Conservation (phyloP, 2,797 vertebrate species). For the Falco peregrinus region DNA sequence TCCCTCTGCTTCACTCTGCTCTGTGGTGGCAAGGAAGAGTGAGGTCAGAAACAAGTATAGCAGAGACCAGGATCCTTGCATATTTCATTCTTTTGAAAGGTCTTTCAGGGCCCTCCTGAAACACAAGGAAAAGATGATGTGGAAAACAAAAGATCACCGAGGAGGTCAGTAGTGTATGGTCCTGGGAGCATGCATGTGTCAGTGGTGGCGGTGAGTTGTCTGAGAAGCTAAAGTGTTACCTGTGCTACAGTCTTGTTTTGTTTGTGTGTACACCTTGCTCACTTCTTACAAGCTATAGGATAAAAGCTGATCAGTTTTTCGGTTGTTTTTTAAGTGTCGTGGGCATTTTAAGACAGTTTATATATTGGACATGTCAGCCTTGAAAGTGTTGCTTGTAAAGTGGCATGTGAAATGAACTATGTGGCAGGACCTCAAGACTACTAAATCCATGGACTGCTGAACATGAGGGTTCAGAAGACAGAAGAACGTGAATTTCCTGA, state of each 20-base stretch:
- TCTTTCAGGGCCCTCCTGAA: not conserved
- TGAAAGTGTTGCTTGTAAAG: not conserved
- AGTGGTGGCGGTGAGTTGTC: not conserved
- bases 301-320: not conserved
- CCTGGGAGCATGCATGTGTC: no score
- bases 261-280: not conserved
- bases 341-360: not conserved
- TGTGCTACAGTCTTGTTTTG: not conserved
- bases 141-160: not conserved
- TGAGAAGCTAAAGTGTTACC: not conserved
- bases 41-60: not conserved
- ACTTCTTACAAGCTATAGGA: not conserved
- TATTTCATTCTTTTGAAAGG: not conserved
- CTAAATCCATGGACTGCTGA: not conserved
- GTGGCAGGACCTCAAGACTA: not conserved
- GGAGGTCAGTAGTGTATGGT: not conserved
- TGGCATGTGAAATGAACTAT: not conserved
- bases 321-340: not conserved
- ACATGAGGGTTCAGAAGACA: not conserved
- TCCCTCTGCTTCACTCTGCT: not conserved
- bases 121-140: not conserved
- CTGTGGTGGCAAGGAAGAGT: not conserved
- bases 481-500: not conserved
- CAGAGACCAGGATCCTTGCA: not conserved
- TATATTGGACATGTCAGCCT: not conserved